These are phyloP conservation scores for Corydoras sp. DNA, from an alignment of 2,113 vertebrate species.

Conservation along the genomic window DNA sequence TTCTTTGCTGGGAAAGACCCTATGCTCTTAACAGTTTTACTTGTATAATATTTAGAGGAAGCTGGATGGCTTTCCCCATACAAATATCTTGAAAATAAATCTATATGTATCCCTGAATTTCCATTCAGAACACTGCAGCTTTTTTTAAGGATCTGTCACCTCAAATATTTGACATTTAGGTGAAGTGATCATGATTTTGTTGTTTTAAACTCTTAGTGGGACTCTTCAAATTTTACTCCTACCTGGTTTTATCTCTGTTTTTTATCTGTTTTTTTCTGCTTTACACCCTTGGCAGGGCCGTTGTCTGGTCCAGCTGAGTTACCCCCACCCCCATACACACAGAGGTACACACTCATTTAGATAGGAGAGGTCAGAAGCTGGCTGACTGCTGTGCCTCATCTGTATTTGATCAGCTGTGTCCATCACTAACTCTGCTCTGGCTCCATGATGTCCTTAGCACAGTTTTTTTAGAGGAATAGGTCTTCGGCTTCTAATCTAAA, in stretches of 20 bases:
- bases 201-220: background rate
- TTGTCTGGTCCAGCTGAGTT: background rate
- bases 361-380: slow-evolving; percentile 14
- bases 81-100: background rate
- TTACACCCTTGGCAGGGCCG: slow-evolving; percentile 16
- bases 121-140: too few relatives aligned
- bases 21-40: background rate
- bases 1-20: slow-evolving; percentile 5
- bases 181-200: too few relatives aligned
- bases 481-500: slow-evolving; percentile 13
- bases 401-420: slow-evolving; percentile 49
- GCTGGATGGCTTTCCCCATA: background rate
- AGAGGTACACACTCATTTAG: slow-evolving; percentile 13
- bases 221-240: slow-evolving; percentile 17
- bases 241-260: slow-evolving; percentile 4
- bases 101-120: too few relatives aligned
- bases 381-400: slow-evolving; percentile 14
- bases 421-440: slow-evolving; percentile 26
- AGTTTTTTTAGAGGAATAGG: slow-evolving; percentile 6
- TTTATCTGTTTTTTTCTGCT: slow-evolving; percentile 43
- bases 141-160: too few relatives aligned
- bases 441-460: slow-evolving; percentile 6
- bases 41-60: background rate
- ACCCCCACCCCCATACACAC: slow-evolving; percentile 15
- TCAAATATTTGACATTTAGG: too few relatives aligned